Base-by-base conservation (phyloP, 2,113 vertebrate species). In the Brachyhypopomus occidentalis region DNA sequence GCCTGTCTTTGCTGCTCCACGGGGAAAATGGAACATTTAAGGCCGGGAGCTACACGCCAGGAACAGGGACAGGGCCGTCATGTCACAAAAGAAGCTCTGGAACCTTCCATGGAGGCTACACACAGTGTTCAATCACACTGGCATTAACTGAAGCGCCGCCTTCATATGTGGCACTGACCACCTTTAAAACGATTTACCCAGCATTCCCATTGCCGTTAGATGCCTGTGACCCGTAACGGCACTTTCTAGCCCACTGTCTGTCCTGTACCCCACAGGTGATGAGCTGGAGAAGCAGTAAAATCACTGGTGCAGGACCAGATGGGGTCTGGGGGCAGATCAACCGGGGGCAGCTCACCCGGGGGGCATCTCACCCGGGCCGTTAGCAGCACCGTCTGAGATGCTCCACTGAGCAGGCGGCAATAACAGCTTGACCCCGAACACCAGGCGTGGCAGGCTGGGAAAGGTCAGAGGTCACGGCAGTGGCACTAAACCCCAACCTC, bases 231-330 rank as follows among this genome's bases (percentile, higher is more conserved):
- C 63, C 36, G 27, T 30, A 38, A 59, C 52, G 52, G 55, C 60
- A 12, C 3, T 34, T 59, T 71, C 27, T 58, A 55, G 63, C 38
- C 69, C 55, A 64, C 52, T 79, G 56, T 77, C 78, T 17, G 20
- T 30, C 27, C 78, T 60, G 25, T 72, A 78, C 77, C 62, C 64
- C 67, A 23, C 67, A 82, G 87, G 84, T 84, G 84, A 81, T 60
- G 86, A 86, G 72, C 83, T 64, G 56, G 17, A 55, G 36, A 80
- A 75, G 76, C 81, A 27, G 70, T 83, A 82, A 82, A 81, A 79
- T 41, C 79, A 80, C 64, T 62, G 59, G 64, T 30, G 83, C 67
- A 7, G 69, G 76, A 67, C 75, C 78, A 73, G 75, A 76, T 75
- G 79, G 48, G 75, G 72, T 78, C 79, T 58, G 75, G 38, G 52